Base-by-base conservation (phyloP, 2,888 invertebrate genomes). In the Scaptomyza reducta region DNA sequence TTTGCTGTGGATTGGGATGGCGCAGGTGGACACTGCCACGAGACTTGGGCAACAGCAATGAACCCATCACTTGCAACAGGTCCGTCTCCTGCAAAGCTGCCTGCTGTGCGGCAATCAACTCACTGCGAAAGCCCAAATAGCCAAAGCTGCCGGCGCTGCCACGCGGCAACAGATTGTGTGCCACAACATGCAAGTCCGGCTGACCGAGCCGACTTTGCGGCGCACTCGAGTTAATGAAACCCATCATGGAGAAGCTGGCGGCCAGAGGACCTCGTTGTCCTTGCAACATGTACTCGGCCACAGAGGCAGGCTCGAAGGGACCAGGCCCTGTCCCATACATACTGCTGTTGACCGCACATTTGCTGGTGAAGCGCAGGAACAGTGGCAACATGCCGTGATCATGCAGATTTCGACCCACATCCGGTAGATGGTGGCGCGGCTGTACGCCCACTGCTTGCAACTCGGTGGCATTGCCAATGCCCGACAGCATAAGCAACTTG, bases 351-450 rank as follows among this genome's bases (percentile, higher is more conserved):
- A 42, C 14, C 22, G 45, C 35, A 10, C 74, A 74, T 33, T 35
- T 18, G 10, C 41, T 7, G 2, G 54, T 66, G 27, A 94, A 92
- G 64, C 74, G 74, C 25, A 89, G 58, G 16, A 70, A 59, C 5
- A 83, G 62, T 4, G 49, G 95, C 74, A 95, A 96, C 87, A 92
- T 97, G 1, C 96, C 94, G 87, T 97, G 97, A 87, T 97, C 97
- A 89, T 96, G 96, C 0, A 97, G 92, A 87, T 96, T 95, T 70
- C 94, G 93, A 0, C 96, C 96, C 0, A 96, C 96, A 4, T 51
- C 55, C 42, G 71, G 68, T 33, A 91, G 55, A 41, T 89, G 2
- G 53, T 68, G 0, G 53, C 76, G 16, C 33, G 87, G 4, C 41
- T 65, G 1, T 1, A 71, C 9, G 74, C 77, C 9, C 64, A 86